Percentiles rank a stretch among this genome's conserved stretches.
Evolutionary conservation across 2,888 invertebrate species (phyloP).

Genomic region (Megamerina dolium): DNA sequence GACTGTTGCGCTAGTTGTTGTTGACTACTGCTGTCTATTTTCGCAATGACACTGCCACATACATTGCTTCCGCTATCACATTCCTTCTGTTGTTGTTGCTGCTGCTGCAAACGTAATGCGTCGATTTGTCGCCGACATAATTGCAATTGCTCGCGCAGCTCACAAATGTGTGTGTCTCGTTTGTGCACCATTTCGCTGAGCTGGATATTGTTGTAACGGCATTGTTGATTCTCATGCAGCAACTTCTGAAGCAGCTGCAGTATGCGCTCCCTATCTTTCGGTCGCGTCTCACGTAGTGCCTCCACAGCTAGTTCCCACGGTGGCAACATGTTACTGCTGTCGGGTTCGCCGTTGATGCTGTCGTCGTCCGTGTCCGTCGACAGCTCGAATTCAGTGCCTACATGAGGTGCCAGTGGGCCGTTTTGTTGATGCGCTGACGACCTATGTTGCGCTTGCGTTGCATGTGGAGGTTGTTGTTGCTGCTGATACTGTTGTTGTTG

Average conservation of each 20-base stretch:
- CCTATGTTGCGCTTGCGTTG: slow-evolving; percentile 12
- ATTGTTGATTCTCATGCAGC: slow-evolving; percentile 45
- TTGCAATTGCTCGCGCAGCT: slow-evolving; percentile 44
- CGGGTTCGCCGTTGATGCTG: slow-evolving; percentile 48
- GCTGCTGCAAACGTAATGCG: slow-evolving; percentile 22
- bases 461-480: slow-evolving; percentile 5
- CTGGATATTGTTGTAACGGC: slow-evolving; percentile 41
- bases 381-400: slow-evolving; percentile 59
- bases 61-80: background rate
- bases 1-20: no score
- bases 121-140: slow-evolving; percentile 39
- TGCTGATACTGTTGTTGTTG: slow-evolving; percentile 26
- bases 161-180: slow-evolving; percentile 42
- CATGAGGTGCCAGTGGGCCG: slow-evolving; percentile 26
- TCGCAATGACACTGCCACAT: slow-evolving; percentile 14
- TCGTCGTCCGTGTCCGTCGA: slow-evolving; percentile 72
- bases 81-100: slow-evolving; percentile 25
- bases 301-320: slow-evolving; percentile 48
- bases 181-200: slow-evolving; percentile 41
- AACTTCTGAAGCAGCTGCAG: slow-evolving; percentile 43
- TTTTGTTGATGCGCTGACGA: slow-evolving; percentile 25
- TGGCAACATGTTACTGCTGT: slow-evolving; percentile 46
- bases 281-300: slow-evolving; percentile 42
- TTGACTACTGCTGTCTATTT: slow-evolving; percentile 17
- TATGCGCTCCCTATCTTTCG: slow-evolving; percentile 45